phyloP scores from a whole-genome alignment of 2,888 invertebrate species.

The Drosophila diplacantha region DNA sequence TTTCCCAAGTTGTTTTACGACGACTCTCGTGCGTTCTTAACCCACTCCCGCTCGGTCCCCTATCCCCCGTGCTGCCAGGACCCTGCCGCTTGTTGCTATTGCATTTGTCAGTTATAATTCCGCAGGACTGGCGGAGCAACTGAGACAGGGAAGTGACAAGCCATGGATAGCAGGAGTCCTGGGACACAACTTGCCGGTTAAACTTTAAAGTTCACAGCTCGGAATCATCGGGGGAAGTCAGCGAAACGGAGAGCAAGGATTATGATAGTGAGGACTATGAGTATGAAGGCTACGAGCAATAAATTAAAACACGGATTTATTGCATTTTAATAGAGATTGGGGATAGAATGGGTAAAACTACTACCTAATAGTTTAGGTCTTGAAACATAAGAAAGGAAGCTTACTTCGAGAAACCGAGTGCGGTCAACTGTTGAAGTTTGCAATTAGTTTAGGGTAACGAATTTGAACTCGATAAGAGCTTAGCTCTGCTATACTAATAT shows the following conservation, averaged over 20 bases:
- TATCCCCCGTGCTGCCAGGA: conserved; percentile 1
- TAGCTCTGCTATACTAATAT: too few species aligned
- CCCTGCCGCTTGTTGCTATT: conserved; percentile 24
- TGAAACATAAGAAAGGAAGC: neutral
- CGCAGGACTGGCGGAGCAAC: conserved; percentile 18
- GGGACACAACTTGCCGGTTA: conserved; percentile 11
- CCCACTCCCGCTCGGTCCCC: neutral
- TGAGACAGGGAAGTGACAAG: conserved; percentile 23
- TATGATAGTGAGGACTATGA: conserved; percentile 1
- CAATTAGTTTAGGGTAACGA: neutral
- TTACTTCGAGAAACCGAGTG: too few species aligned
- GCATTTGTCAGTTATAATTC: conserved; percentile 45
- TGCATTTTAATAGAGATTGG: neutral
- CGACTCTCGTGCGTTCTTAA: conserved; percentile 25
- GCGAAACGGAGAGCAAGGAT: neutral
- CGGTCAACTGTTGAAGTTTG: neutral
- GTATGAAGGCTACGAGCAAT: neutral
- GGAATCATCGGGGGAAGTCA: neutral
- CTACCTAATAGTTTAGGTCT: neutral
- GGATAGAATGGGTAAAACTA: neutral
- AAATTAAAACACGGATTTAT: neutral
- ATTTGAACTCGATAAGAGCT: too few species aligned
- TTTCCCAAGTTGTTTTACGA: conserved; percentile 50
- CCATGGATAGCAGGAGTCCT: conserved; percentile 13
- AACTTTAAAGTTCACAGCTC: conserved; percentile 26